A percentile compares a stretch with the other conserved stretches of the same genome.
Conservation (phyloP, 2,888 invertebrate genomes). For the Rhopalosiphum nymphaeae region DNA sequence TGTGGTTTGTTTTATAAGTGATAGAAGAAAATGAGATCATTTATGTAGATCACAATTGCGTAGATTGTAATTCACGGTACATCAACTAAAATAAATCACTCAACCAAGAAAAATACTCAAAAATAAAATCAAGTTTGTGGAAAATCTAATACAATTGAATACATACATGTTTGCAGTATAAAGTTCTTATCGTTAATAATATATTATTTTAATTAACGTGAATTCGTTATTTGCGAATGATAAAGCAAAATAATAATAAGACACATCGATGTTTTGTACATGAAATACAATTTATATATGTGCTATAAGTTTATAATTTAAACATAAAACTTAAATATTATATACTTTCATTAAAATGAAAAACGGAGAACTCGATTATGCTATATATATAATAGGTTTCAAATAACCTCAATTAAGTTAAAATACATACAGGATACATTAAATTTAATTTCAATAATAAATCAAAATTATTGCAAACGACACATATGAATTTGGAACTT, state of each 20-base stretch:
- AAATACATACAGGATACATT: background rate
- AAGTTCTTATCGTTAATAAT: background rate
- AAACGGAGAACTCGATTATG: background rate
- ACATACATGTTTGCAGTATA: background rate
- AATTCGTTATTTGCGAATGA: background rate
- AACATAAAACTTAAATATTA: background rate
- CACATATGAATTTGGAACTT: background rate
- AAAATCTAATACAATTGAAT: slow-evolving; percentile 30
- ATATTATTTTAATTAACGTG: background rate
- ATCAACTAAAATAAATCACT: slow-evolving; percentile 36
- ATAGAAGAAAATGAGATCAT: slow-evolving; percentile 23
- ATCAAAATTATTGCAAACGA: background rate
- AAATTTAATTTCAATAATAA: background rate
- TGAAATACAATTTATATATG: background rate
- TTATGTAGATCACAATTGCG: slow-evolving; percentile 27
- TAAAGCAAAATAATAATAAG: background rate
- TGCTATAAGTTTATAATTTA: background rate
- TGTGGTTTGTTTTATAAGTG: slow-evolving; percentile 7
- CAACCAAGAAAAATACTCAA: slow-evolving; percentile 21
- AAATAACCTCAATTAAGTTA: background rate
- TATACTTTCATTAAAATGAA: background rate
- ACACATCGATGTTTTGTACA: background rate
- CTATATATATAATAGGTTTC: background rate
- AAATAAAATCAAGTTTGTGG: slow-evolving; percentile 34
- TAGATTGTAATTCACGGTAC: slow-evolving; percentile 21